A percentile compares a stretch with the other conserved stretches of the same genome.
These are phyloP conservation scores for Microctonus brassicae DNA, from an alignment of 2,888 invertebrate genomes.

Conservation along the genomic window DNA sequence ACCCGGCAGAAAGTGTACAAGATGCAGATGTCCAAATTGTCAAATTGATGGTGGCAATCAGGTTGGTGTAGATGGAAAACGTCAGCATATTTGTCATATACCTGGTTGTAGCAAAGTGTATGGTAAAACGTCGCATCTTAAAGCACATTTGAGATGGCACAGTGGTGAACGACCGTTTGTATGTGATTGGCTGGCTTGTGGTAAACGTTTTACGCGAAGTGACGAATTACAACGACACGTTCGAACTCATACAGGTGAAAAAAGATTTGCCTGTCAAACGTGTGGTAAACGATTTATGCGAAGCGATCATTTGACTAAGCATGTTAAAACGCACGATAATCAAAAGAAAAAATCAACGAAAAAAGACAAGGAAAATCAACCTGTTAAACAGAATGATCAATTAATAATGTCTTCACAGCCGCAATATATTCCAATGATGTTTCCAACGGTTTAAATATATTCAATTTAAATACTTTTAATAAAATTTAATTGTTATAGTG, in stretches of 20 bases:
- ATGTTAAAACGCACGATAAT: slow-evolving; percentile 88
- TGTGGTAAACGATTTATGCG: slow-evolving; percentile 93
- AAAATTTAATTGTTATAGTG: not conserved
- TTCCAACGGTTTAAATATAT: slow-evolving; percentile 37
- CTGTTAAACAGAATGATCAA: slow-evolving; percentile 32
- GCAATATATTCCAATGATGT: slow-evolving; percentile 32
- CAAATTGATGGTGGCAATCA: slow-evolving; percentile 81
- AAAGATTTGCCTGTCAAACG: slow-evolving; percentile 87
- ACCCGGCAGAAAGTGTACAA: slow-evolving; percentile 76
- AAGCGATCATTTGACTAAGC: slow-evolving; percentile 94
- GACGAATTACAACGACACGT: slow-evolving; percentile 88
- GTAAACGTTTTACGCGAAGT: slow-evolving; percentile 91
- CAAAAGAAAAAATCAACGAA: slow-evolving; percentile 72
- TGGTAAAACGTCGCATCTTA: slow-evolving; percentile 93
- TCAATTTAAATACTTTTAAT: not conserved
- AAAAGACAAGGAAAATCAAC: slow-evolving; percentile 69
- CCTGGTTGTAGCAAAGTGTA: slow-evolving; percentile 91
- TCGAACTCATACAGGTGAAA: slow-evolving; percentile 91
- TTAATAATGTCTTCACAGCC: slow-evolving; percentile 23
- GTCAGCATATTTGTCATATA: slow-evolving; percentile 88
- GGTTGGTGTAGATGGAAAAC: slow-evolving; percentile 83
- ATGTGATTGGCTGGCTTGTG: slow-evolving; percentile 91
- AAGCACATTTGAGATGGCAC: slow-evolving; percentile 93
- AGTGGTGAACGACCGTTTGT: slow-evolving; percentile 92
- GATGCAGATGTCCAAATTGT: slow-evolving; percentile 86